Conservation (phyloP, 2,113 vertebrate genomes). For the Benitochromis conjunctus region DNA sequence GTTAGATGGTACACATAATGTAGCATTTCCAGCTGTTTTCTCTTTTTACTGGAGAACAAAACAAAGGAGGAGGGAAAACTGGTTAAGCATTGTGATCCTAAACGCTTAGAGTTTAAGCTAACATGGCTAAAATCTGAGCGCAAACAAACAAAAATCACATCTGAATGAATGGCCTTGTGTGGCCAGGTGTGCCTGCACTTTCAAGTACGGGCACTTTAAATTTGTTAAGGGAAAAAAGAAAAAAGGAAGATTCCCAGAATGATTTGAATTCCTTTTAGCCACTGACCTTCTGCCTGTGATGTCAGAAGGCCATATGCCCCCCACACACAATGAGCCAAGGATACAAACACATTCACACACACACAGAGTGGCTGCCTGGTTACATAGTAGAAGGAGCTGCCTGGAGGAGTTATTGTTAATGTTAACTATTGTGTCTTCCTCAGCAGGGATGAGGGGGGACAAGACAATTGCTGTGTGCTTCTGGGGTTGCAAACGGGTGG, state of each 20-base stretch:
- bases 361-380: not conserved
- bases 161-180: not conserved
- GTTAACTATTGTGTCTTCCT: conserved; percentile 65
- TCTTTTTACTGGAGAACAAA: not conserved
- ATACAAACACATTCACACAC: conserved; percentile 12
- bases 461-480: conserved; percentile 17
- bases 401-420: conserved; percentile 53
- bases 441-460: not conserved
- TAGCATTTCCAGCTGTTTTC: not conserved
- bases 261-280: conserved; percentile 60
- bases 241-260: conserved; percentile 55
- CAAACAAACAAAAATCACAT: not conserved
- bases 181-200: not conserved
- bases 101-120: not conserved
- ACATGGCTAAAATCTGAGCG: not conserved
- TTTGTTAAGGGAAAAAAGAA: conserved; percentile 2
- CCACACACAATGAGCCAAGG: conserved; percentile 35
- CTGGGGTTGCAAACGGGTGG: not conserved
- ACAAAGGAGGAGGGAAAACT: not conserved
- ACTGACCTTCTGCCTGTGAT: conserved; percentile 41
- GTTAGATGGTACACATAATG: not conserved
- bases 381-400: conserved; percentile 35
- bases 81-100: not conserved
- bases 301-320: conserved; percentile 66
- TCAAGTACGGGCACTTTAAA: conserved; percentile 12